Evolutionary conservation across 2,888 invertebrate species (phyloP).

Genomic region (Suillia variegata): DNA sequence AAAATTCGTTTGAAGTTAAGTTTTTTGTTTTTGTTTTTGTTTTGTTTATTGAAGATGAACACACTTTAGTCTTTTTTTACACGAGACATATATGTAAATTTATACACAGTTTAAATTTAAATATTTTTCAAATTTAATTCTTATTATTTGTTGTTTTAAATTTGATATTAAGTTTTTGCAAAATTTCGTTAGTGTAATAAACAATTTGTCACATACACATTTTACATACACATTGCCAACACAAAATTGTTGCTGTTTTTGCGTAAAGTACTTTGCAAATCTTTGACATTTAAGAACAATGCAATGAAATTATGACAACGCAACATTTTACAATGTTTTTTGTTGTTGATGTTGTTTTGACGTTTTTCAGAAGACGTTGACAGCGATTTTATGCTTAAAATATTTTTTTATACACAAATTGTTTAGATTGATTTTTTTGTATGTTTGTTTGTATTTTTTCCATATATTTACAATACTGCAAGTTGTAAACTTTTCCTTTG

Average conservation of each 20-base stretch:
- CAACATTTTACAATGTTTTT: conserved; percentile 37
- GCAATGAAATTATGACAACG: conserved; percentile 40
- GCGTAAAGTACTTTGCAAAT: conserved; percentile 37
- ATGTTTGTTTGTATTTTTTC: not conserved
- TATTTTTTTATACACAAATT: not conserved
- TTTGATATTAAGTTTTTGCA: not conserved
- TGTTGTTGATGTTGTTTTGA: not conserved
- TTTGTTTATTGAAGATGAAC: not conserved
- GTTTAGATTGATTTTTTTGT: conserved; percentile 1
- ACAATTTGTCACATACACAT: not conserved
- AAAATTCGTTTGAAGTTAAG: not conserved
- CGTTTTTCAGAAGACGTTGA: not conserved
- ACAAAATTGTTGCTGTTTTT: conserved; percentile 1
- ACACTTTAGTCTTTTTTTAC: not conserved
- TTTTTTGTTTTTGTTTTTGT: not conserved
- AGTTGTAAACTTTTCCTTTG: too few species aligned
- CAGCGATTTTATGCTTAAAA: not conserved
- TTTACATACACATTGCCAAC: not conserved
- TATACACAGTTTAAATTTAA: not conserved
- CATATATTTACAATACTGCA: not conserved
- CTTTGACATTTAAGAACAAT: conserved; percentile 44
- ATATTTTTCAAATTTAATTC: too few species aligned
- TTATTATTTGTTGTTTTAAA: not conserved
- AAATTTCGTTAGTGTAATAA: not conserved
- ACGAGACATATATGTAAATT: not conserved